Base-by-base conservation (phyloP, 2,113 vertebrate genomes). In the Arvicanthis niloticus region DNA sequence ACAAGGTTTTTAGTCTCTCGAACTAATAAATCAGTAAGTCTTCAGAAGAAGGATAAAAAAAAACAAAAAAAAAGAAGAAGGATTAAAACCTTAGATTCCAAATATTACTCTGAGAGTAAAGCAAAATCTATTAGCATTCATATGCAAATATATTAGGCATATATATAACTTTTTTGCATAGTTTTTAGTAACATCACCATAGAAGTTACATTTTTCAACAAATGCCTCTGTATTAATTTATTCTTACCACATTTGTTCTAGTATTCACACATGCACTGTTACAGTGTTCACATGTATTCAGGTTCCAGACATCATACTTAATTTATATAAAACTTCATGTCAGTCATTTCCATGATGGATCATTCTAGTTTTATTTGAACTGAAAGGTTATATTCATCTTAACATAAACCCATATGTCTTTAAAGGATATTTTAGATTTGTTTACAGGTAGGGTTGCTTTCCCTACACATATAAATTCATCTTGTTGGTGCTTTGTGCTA, bases 341-440 rank as follows among this genome's bases (percentile, higher is more conserved):
- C 24, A 58, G 7, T 45, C 84, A 37, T 45, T 87, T 89, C 24
- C 6, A 26, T 82, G 56, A 84, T 82, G 88, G 26, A 65, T 88
- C 7, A 70, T 90, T 92, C 24, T 76, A 78, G 48, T 21, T 34
- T 87, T 40, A 82, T 42, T 86, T 96, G 42, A 92, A 68, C 34
- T 78, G 26, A 62, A 68, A 73, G 15, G 60, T 5, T 78, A 48
- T 84, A 92, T 87, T 68, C 17, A 56, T 56, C 22, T 7, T 76
- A 72, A 40, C 5, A 7, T 24, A 92, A 24, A 62, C 1, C 45
- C 45, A 0, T 85, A 88, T 70, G 90, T 88, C 60, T 84, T 91
- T 62, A 62, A 58, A 75, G 22, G 10, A 1, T 15, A 5, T 31
- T 19, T 42, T 15, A 42, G 13, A 19, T 17, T 62, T 84, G 26